Evolutionary conservation across 1,140 invertebrate genomes (phyloP).

Genomic region (Physella acuta): DNA sequence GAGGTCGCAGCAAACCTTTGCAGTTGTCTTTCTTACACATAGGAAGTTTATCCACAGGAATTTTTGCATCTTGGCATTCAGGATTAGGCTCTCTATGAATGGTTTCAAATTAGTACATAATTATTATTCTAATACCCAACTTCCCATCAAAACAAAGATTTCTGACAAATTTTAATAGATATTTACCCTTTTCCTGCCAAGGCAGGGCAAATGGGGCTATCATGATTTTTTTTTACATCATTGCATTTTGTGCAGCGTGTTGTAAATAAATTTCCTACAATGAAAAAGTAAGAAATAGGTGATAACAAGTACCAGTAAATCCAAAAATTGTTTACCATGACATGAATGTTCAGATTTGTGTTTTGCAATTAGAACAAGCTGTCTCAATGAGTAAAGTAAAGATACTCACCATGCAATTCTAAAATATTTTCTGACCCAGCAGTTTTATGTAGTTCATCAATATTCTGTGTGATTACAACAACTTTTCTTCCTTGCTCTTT

Average conservation of each 20-base stretch:
- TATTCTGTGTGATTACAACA: conserved; percentile 60
- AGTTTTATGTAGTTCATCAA: conserved; percentile 57
- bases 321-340: too few species aligned
- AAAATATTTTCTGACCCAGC: conserved; percentile 57
- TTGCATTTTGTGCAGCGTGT: conserved; percentile 81
- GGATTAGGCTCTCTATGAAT: conserved; percentile 63
- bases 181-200: conserved; percentile 67
- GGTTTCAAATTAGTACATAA: neutral
- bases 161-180: neutral
- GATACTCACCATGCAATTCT: conserved; percentile 59
- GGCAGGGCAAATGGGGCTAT: conserved; percentile 80
- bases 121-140: too few species aligned
- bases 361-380: too few species aligned
- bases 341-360: too few species aligned
- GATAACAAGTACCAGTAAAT: too few species aligned
- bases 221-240: conserved; percentile 70
- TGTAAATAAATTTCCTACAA: conserved; percentile 71
- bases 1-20: conserved; percentile 74
- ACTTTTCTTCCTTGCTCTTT: conserved; percentile 65
- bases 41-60: conserved; percentile 72
- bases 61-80: conserved; percentile 62
- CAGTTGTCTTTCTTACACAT: conserved; percentile 69
- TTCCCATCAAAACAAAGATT: too few species aligned
- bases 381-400: too few species aligned
- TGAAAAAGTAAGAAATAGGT: too few species aligned